These are phyloP conservation scores for Chamaedrilus cognettii DNA, from an alignment of 2,888 invertebrate species.

Conservation along the genomic window DNA sequence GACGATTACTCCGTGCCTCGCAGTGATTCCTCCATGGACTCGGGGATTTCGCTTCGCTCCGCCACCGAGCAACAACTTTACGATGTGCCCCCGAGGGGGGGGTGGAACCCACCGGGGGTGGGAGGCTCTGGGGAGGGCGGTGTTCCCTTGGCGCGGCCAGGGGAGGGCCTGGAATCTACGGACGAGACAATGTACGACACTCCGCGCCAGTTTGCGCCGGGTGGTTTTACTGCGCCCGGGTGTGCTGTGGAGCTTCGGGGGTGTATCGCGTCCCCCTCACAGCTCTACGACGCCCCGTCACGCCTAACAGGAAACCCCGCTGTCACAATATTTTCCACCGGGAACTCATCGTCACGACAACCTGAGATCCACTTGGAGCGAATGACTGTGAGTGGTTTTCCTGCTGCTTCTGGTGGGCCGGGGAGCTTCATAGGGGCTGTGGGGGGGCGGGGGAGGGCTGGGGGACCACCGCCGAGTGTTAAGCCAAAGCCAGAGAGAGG, in stretches of 20 bases:
- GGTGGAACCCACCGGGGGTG: not conserved
- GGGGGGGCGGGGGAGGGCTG: not conserved
- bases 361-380: not conserved
- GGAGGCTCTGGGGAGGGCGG: not conserved
- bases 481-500: slow-evolving; percentile 1
- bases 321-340: not conserved
- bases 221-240: too few species aligned
- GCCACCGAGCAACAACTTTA: not conserved
- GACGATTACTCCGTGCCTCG: slow-evolving; percentile 29
- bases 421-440: not conserved
- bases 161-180: too few species aligned
- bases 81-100: not conserved
- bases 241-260: not conserved
- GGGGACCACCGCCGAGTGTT: not conserved
- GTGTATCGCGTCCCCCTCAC: not conserved
- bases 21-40: slow-evolving; percentile 13
- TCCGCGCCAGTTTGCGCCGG: not conserved
- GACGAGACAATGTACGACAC: slow-evolving; percentile 7
- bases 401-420: not conserved
- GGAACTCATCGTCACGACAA: not conserved
- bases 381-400: too few species aligned
- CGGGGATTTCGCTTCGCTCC: slow-evolving; percentile 13
- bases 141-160: too few species aligned
- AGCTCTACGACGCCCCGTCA: not conserved
- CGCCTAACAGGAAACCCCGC: not conserved